Conservation (phyloP, 2,888 invertebrate species). For the Euzophera pinguis region DNA sequence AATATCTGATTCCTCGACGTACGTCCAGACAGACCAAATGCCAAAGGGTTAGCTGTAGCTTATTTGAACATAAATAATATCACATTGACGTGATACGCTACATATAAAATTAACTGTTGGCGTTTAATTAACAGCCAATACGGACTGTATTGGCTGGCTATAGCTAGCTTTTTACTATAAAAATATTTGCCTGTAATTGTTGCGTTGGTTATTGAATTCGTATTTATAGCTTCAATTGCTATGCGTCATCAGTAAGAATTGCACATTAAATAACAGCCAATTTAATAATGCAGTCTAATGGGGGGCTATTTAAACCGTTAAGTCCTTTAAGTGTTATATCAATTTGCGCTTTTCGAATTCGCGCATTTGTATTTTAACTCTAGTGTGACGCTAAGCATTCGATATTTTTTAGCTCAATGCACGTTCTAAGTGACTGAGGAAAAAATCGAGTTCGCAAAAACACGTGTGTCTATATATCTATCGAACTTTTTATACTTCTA, state of each 20-base stretch:
- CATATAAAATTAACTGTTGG: background rate
- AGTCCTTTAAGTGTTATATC: too few relatives aligned
- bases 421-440: too few relatives aligned
- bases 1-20: conserved; percentile 69
- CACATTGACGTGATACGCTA: conserved; percentile 29
- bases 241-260: conserved; percentile 8
- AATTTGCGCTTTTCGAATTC: too few relatives aligned
- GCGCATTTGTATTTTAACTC: too few relatives aligned
- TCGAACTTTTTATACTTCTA: too few relatives aligned
- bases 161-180: background rate
- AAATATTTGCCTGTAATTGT: conserved; percentile 1
- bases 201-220: background rate
- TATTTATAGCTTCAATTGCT: conserved; percentile 10
- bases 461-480: too few relatives aligned
- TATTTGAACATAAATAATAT: conserved; percentile 45
- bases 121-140: conserved; percentile 13
- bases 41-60: conserved; percentile 57
- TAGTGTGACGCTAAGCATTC: too few relatives aligned
- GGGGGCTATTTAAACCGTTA: too few relatives aligned
- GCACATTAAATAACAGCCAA: conserved; percentile 13
- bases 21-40: conserved; percentile 57
- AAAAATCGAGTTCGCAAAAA: too few relatives aligned
- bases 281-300: background rate
- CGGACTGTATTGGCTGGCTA: background rate
- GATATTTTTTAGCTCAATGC: too few relatives aligned